Percentiles rank a stretch among this genome's conserved stretches.
Conservation (phyloP, 2,888 invertebrate genomes). For the Netelia fuscicornis region DNA sequence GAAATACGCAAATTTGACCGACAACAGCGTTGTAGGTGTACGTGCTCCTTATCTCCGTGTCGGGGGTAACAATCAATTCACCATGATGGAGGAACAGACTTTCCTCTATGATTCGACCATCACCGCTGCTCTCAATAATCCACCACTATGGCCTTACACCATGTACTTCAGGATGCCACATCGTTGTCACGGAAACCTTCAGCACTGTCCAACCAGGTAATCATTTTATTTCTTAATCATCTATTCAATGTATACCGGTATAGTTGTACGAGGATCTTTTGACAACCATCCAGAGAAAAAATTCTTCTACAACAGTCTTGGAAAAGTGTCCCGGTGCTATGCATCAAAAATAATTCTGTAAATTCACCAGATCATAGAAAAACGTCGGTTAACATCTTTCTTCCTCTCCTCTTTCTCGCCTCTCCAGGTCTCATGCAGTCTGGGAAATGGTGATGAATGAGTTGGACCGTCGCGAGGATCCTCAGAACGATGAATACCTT, state of each 20-base stretch:
- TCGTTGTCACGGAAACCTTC: constrained; percentile 96
- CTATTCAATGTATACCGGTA: background rate
- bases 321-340: background rate
- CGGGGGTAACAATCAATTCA: constrained; percentile 98
- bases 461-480: constrained; percentile 95
- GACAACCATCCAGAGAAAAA: background rate
- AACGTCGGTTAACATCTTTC: background rate
- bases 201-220: constrained; percentile 94
- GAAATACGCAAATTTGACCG: constrained; percentile 95
- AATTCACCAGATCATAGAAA: background rate
- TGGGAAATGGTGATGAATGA: constrained; percentile 99
- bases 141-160: constrained; percentile 98
- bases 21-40: constrained; percentile 96
- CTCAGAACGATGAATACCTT: constrained; percentile 94
- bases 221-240: background rate
- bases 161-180: constrained; percentile 99
- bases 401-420: background rate
- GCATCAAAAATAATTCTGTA: background rate
- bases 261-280: background rate
- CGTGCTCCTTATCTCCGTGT: constrained; percentile 96
- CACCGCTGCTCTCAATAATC: constrained; percentile 95
- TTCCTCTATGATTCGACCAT: constrained; percentile 98
- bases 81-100: constrained; percentile 98
- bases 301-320: background rate
- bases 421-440: constrained; percentile 91